phyloP scores from a whole-genome alignment of 2,797 vertebrate genomes.

The Zalophus californianus region DNA sequence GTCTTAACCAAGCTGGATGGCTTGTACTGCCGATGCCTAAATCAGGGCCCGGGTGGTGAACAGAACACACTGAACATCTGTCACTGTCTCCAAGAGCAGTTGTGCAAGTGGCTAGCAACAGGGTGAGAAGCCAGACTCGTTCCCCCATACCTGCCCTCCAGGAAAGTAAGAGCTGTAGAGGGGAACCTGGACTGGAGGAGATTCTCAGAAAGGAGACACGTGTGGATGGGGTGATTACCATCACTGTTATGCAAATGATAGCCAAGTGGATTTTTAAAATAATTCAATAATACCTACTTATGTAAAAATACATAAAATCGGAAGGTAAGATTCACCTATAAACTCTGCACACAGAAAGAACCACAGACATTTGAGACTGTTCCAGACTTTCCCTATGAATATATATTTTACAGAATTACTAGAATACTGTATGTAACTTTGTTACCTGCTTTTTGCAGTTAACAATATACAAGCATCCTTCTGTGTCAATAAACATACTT shows the following conservation, averaged over 20 bases:
- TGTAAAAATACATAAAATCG: neutral
- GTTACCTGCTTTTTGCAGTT: neutral
- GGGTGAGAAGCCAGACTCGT: neutral
- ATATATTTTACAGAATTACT: neutral
- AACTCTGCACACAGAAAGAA: neutral
- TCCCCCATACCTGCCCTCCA: neutral
- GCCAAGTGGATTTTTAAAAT: neutral
- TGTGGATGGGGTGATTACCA: neutral
- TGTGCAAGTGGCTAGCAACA: neutral
- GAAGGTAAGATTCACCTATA: conserved; percentile 12
- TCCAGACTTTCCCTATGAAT: conserved; percentile 21
- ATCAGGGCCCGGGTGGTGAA: neutral
- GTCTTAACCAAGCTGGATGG: neutral
- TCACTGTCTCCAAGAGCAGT: neutral
- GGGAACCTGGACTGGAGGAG: neutral
- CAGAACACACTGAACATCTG: neutral
- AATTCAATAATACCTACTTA: neutral
- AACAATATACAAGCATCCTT: neutral
- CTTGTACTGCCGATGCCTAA: neutral
- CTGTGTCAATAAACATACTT: conserved; percentile 27
- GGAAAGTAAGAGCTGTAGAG: neutral
- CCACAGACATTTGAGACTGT: neutral
- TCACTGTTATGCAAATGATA: neutral
- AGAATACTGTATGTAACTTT: neutral
- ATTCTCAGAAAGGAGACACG: neutral